Evolutionary conservation across 1,140 invertebrate species (phyloP).

Genomic region (Aphelinus certus): DNA sequence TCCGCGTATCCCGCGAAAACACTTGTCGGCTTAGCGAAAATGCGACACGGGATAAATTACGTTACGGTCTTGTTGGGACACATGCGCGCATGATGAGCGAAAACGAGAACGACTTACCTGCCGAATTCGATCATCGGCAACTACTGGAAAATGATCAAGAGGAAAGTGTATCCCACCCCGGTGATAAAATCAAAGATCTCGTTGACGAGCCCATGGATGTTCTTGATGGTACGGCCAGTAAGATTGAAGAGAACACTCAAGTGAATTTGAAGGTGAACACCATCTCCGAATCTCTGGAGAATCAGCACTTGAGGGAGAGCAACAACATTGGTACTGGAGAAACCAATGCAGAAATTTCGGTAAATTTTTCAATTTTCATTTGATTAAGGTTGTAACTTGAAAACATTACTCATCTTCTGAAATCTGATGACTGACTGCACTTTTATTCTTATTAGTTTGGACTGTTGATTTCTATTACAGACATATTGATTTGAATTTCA

Average conservation of each 20-base stretch:
- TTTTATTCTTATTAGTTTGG: neutral
- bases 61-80: no score
- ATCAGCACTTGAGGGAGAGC: neutral
- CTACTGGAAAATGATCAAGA: no score
- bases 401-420: neutral
- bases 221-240: neutral
- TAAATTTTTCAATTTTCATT: slow-evolving; percentile 17
- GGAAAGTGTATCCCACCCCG: no score
- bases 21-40: no score
- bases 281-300: slow-evolving; percentile 4
- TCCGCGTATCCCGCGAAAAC: no score
- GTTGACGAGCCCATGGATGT: slow-evolving; percentile 2
- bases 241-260: neutral
- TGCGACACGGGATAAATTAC: no score
- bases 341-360: neutral
- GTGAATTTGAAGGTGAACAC: neutral
- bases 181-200: neutral
- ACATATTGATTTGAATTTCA: neutral
- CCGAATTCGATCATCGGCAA: no score
- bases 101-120: no score
- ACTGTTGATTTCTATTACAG: neutral
- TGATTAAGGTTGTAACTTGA: neutral
- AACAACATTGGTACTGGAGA: neutral
- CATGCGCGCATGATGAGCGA: no score
- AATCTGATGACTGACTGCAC: neutral